These are phyloP conservation scores for Crocuta crocuta DNA, from an alignment of 2,113 vertebrate species.

Conservation along the genomic window DNA sequence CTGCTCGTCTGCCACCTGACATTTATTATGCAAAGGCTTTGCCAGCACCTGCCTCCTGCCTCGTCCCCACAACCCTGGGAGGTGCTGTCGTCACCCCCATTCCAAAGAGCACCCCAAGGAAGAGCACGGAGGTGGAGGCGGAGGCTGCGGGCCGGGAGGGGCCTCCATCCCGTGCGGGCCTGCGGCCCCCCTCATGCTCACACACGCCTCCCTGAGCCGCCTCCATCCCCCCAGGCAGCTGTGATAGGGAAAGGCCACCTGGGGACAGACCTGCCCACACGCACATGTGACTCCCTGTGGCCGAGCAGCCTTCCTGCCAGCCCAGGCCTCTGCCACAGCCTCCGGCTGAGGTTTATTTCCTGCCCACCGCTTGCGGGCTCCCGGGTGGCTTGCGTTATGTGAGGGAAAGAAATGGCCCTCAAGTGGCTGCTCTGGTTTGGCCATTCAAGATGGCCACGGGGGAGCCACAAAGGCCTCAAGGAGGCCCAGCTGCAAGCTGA, in stretches of 20 bases:
- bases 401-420: conserved; percentile 43
- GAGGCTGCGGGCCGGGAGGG: too few relatives aligned
- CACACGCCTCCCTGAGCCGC: fast-evolving
- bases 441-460: not conserved
- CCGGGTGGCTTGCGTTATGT: not conserved
- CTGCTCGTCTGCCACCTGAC: fast-evolving
- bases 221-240: fast-evolving
- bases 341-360: not conserved
- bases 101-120: not conserved
- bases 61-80: not conserved
- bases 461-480: conserved; percentile 28
- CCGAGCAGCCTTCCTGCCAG: not conserved
- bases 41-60: not conserved
- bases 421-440: conserved; percentile 44
- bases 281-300: too few relatives aligned
- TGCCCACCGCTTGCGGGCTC: not conserved
- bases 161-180: fast-evolving
- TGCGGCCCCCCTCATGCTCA: not conserved
- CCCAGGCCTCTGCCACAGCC: not conserved
- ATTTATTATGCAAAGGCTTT: not conserved
- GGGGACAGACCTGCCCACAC: not conserved
- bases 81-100: not conserved
- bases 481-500: not conserved
- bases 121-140: fast-evolving
- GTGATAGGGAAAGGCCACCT: not conserved